These are phyloP conservation scores for Eupithecia insigniata DNA, from an alignment of 2,888 invertebrate species.

Conservation along the genomic window DNA sequence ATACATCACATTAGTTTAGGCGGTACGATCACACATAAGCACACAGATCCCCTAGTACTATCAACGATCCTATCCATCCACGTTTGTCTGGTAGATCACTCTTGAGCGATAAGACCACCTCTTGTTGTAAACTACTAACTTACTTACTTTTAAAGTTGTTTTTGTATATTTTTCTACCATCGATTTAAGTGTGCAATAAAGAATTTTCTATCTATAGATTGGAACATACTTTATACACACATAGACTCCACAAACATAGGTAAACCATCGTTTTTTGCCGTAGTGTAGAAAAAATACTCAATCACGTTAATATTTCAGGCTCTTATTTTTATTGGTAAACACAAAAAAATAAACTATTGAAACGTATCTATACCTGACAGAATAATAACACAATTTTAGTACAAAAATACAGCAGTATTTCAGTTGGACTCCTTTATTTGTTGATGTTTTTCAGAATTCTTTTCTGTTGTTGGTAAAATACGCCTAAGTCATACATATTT, in stretches of 20 bases:
- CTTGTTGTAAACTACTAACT: too few species aligned
- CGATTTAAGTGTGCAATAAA: too few species aligned
- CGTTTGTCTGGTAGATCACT: too few species aligned
- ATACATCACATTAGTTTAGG: too few species aligned
- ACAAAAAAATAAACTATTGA: background rate
- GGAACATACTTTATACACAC: too few species aligned
- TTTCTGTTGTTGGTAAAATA: background rate
- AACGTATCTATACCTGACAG: background rate
- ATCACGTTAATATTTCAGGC: background rate
- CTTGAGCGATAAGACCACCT: too few species aligned
- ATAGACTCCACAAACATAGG: background rate
- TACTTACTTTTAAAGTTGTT: too few species aligned
- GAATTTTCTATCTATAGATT: too few species aligned
- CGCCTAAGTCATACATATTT: background rate
- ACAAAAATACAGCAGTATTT: background rate
- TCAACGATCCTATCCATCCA: too few species aligned
- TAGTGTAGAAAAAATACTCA: background rate
- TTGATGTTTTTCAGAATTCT: background rate
- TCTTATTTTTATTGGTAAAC: background rate
- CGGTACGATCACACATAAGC: too few species aligned
- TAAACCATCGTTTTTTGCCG: background rate
- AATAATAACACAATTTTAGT: background rate
- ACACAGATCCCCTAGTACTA: too few species aligned
- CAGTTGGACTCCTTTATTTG: conserved; percentile 1
- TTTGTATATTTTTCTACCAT: too few species aligned